Evolutionary conservation across 2,888 invertebrate genomes (phyloP).

Genomic region (Chamaedrilus cognettii): DNA sequence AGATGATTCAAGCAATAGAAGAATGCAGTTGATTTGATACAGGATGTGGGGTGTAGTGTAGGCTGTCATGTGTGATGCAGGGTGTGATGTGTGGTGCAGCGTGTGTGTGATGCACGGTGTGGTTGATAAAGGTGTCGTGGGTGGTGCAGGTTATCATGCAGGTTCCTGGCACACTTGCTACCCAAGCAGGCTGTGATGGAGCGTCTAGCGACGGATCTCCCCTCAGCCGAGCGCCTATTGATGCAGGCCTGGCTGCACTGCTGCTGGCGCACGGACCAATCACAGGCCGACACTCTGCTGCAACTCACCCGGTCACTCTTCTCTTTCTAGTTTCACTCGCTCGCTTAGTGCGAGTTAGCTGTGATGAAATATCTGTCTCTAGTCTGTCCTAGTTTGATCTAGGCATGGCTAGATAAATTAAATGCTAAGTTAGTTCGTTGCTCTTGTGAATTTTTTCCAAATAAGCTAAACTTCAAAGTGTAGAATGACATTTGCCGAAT

Average conservation of each 20-base stretch:
- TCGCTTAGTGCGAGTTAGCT: background rate
- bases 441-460: too few species aligned
- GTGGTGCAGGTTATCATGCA: conserved; percentile 42
- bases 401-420: too few species aligned
- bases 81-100: conserved; percentile 25
- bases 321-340: background rate
- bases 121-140: too few species aligned
- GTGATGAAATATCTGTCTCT: background rate
- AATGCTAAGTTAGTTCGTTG: too few species aligned
- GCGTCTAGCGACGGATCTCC: conserved; percentile 24
- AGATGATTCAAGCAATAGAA: too few species aligned
- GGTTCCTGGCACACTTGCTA: conserved; percentile 46
- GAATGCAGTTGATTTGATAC: too few species aligned
- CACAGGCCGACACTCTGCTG: conserved; percentile 9
- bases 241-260: conserved; percentile 47
- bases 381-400: too few species aligned
- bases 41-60: too few species aligned
- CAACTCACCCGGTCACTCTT: conserved; percentile 25
- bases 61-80: conserved; percentile 22
- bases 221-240: conserved; percentile 35
- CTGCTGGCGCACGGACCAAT: conserved; percentile 23
- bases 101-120: too few species aligned
- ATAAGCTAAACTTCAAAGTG: too few species aligned
- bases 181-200: conserved; percentile 36
- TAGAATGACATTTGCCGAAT: too few species aligned